Conservation (phyloP, 1,140 invertebrate genomes). For the Drosophila ambigua region DNA sequence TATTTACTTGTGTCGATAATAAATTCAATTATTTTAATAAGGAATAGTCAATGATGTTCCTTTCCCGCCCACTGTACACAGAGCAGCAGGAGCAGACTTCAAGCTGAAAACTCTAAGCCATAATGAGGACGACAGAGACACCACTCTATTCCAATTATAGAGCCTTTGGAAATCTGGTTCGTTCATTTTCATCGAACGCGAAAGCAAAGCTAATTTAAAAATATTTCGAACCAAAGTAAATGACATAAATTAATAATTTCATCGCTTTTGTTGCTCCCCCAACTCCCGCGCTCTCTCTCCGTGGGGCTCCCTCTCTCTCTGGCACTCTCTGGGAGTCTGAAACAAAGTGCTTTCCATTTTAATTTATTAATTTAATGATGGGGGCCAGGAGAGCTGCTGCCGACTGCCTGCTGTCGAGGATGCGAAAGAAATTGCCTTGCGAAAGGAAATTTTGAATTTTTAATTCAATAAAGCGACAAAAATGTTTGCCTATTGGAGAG, state of each 20-base stretch:
- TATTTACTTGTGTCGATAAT: too few species aligned
- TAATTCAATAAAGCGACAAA: constrained; percentile 80
- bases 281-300: not conserved
- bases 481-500: constrained; percentile 64
- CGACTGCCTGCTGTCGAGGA: constrained; percentile 2
- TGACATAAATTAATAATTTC: constrained; percentile 79
- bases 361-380: constrained; percentile 81
- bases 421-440: constrained; percentile 38
- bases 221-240: constrained; percentile 69
- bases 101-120: constrained; percentile 3
- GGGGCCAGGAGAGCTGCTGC: constrained; percentile 11
- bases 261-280: constrained; percentile 42
- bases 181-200: constrained; percentile 54
- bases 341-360: constrained; percentile 81
- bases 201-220: constrained; percentile 63
- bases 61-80: not conserved
- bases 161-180: constrained; percentile 62
- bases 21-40: too few species aligned
- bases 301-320: not conserved
- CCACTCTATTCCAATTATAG: constrained; percentile 57
- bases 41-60: too few species aligned
- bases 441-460: constrained; percentile 70
- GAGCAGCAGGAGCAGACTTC: too few species aligned
- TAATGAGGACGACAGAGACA: constrained; percentile 24
- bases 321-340: constrained; percentile 37